Evolutionary conservation across 2,888 invertebrate genomes (phyloP).

Genomic region (Cyaniris semiargus): DNA sequence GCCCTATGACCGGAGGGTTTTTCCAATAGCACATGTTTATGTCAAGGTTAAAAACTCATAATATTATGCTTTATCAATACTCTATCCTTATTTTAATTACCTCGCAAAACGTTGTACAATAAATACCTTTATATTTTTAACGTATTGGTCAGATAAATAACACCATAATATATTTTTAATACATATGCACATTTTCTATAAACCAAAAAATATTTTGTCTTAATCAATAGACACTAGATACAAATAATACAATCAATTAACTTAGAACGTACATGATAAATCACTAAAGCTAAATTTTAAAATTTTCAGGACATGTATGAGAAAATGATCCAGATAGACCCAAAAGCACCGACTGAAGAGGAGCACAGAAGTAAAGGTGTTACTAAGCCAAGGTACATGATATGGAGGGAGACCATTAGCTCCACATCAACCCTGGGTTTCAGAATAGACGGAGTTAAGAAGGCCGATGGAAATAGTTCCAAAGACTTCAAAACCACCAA

Average conservation of each 20-base stretch:
- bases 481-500: slow-evolving; percentile 98
- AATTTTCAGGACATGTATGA: slow-evolving; percentile 94
- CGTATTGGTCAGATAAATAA: background rate
- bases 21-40: background rate
- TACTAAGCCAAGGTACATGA: slow-evolving; percentile 96
- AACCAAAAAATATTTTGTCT: too few species aligned
- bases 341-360: slow-evolving; percentile 92
- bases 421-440: slow-evolving; percentile 98
- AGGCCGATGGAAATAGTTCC: slow-evolving; percentile 93
- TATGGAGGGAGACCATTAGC: slow-evolving; percentile 98
- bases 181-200: too few species aligned
- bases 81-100: background rate
- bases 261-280: background rate
- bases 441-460: slow-evolving; percentile 96
- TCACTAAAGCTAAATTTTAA: background rate
- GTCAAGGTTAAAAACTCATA: background rate
- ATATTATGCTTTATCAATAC: background rate
- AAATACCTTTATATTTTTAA: background rate
- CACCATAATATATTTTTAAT: too few species aligned
- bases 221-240: too few species aligned
- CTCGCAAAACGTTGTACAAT: background rate
- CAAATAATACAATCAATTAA: too few species aligned
- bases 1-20: background rate
- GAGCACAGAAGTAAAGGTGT: slow-evolving; percentile 94
- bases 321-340: slow-evolving; percentile 97